Conservation (phyloP, 2,797 vertebrate species). For the Eremophila alpestris region DNA sequence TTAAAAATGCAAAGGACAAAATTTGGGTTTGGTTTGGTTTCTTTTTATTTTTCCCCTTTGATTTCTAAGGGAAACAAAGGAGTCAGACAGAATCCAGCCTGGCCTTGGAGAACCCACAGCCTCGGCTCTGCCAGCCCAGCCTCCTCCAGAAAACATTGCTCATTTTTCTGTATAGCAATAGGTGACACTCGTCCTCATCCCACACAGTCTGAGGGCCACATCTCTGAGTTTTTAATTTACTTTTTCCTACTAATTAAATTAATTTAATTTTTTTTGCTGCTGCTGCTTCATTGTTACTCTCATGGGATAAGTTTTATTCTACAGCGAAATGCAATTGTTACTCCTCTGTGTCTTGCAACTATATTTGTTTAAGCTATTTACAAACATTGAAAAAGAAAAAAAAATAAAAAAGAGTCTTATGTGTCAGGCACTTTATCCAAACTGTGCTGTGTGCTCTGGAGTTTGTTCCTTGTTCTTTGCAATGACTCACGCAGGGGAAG, state of each 20-base stretch:
- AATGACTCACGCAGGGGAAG: not conserved
- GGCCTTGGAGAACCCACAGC: not conserved
- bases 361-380: constrained; percentile 67
- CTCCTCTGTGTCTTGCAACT: constrained; percentile 64
- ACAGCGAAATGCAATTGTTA: constrained; percentile 58
- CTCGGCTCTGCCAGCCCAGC: not conserved
- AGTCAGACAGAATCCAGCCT: not conserved
- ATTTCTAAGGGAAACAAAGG: not conserved
- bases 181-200: not conserved
- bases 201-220: not conserved
- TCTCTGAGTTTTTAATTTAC: not conserved
- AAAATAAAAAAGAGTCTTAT: constrained; percentile 44
- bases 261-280: not conserved
- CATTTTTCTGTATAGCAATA: constrained; percentile 47
- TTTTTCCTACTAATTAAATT: constrained; percentile 13
- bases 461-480: constrained; percentile 56
- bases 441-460: constrained; percentile 67
- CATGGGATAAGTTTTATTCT: constrained; percentile 58
- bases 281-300: constrained; percentile 28
- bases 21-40: not conserved
- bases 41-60: not conserved
- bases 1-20: not conserved
- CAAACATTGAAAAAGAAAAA: constrained; percentile 12
- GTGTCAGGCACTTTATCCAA: constrained; percentile 77
- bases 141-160: not conserved